Conservation (phyloP, 2,888 invertebrate species). For the Micropterix aruncella region DNA sequence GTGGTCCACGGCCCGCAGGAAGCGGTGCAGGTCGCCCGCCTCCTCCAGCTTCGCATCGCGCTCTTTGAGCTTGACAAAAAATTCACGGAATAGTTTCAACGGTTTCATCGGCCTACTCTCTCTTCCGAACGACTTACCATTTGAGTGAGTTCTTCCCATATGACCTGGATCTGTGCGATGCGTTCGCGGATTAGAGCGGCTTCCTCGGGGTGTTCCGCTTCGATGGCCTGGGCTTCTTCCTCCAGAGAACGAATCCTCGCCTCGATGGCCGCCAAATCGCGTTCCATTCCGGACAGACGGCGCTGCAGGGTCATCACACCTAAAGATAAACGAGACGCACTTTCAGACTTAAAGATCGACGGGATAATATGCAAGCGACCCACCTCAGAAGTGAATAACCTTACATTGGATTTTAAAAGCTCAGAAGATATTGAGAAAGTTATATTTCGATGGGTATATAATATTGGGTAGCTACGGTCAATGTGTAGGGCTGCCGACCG, state of each 20-base stretch:
- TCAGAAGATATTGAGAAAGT: too few species aligned
- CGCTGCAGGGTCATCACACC: constrained; percentile 96
- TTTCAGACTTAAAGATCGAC: constrained; percentile 2
- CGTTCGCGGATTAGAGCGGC: constrained; percentile 82
- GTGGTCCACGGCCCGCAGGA: constrained; percentile 96
- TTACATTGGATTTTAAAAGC: too few species aligned
- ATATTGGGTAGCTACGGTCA: too few species aligned
- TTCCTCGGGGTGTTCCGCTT: constrained; percentile 89
- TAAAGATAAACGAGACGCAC: constrained; percentile 15
- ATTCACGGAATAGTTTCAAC: too few species aligned
- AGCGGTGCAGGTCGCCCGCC: constrained; percentile 95
- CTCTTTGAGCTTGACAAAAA: constrained; percentile 94
- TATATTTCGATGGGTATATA: too few species aligned
- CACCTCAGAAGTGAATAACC: too few species aligned
- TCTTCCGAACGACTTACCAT: constrained; percentile 50
- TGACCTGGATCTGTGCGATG: constrained; percentile 77
- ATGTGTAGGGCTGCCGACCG: too few species aligned
- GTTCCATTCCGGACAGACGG: constrained; percentile 94
- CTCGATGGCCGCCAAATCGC: constrained; percentile 96
- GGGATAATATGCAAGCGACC: neutral
- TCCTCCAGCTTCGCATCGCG: constrained; percentile 97
- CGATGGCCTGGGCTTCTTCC: constrained; percentile 84
- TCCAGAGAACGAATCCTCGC: constrained; percentile 91
- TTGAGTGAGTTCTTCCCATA: constrained; percentile 94
- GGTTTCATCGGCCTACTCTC: too few species aligned